These are phyloP conservation scores for Chloroclysta siterata DNA, from an alignment of 2,888 invertebrate genomes.

Conservation along the genomic window DNA sequence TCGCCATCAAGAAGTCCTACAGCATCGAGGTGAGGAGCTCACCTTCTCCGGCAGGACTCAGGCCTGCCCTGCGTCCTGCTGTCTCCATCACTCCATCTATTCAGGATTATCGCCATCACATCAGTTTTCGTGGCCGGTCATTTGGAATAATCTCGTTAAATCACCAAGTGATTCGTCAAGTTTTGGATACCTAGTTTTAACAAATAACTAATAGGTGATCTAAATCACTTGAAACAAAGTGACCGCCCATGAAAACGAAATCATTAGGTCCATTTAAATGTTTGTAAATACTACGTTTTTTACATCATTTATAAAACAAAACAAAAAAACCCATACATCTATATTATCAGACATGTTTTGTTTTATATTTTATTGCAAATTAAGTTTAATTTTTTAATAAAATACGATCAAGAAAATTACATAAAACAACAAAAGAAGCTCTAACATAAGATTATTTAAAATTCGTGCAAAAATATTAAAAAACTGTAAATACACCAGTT, in stretches of 20 bases:
- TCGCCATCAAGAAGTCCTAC: constrained; percentile 98
- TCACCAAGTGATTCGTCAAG: constrained; percentile 23
- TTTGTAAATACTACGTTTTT: background rate
- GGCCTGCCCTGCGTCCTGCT: constrained; percentile 37
- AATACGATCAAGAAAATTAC: too few relatives aligned
- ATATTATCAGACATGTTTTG: background rate
- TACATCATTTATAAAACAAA: background rate
- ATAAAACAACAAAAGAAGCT: too few relatives aligned
- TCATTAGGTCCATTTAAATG: background rate
- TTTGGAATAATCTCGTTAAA: constrained; percentile 34
- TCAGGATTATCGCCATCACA: constrained; percentile 41
- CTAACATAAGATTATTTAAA: too few relatives aligned
- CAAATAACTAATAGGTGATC: constrained; percentile 1
- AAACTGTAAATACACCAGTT: background rate
- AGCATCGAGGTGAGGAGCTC: constrained; percentile 95
- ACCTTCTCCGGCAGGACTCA: constrained; percentile 42
- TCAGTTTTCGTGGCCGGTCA: constrained; percentile 43
- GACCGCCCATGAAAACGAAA: constrained; percentile 40
- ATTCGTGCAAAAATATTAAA: background rate
- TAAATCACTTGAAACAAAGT: constrained; percentile 18
- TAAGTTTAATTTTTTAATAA: background rate
- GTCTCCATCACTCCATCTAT: constrained; percentile 45
- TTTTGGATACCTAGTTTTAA: constrained; percentile 7
- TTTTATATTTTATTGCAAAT: background rate
- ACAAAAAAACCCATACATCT: background rate